Evolutionary conservation across 2,113 vertebrate species (phyloP), one percentile per base, ranked within the genome.

Genomic region (Cyprinus carpio): DNA sequence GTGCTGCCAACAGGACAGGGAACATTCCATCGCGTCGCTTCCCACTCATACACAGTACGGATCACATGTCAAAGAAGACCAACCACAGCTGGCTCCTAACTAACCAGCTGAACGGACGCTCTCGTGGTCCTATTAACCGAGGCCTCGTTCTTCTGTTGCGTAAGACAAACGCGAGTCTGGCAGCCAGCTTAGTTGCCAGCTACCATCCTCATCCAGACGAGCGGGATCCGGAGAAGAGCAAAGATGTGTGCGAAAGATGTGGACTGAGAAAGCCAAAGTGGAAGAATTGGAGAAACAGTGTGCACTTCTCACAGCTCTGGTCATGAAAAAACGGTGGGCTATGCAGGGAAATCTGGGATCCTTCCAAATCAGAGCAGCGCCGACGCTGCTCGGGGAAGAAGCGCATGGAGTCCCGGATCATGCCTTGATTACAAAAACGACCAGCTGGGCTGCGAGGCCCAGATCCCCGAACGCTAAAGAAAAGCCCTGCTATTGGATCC

Each of bases 401-500:
- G 92, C 93, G 96, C 95, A 95, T 93, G 94, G 95, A 95, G 94
- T 94, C 95, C 93, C 91, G 91, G 95, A 96, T 96, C 97, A 98
- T 98, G 98, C 97, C 98, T 96, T 94, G 95, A 97, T 97, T 95
- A 98, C 96, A 97, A 97, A 80, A 94, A 97, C 94, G 91, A n/a
- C 90, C 90, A 93, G 93, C 88, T 92, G 95, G 95, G 96, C 95
- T 88, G 84, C 85, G 88, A 81, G n/a, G 92, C 93, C 93, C 93
- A 92, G 88, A 89, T 67, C 89, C 89, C 92, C 89, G 90, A 92
- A 94, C 84, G 90, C 91, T n/a, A 93, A 91, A 92, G 93, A 92
- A 91, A 90, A 89, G 88, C 93, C 92, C 94, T 92, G 92, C 91
- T 93, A 89, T 90, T 91, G 81, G 90, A 93, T 92, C 92, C 88